A percentile compares a stretch with the other conserved stretches of the same genome.
Evolutionary conservation across 2,113 vertebrate species (phyloP).

Genomic region (Cynopterus brachyotis): DNA sequence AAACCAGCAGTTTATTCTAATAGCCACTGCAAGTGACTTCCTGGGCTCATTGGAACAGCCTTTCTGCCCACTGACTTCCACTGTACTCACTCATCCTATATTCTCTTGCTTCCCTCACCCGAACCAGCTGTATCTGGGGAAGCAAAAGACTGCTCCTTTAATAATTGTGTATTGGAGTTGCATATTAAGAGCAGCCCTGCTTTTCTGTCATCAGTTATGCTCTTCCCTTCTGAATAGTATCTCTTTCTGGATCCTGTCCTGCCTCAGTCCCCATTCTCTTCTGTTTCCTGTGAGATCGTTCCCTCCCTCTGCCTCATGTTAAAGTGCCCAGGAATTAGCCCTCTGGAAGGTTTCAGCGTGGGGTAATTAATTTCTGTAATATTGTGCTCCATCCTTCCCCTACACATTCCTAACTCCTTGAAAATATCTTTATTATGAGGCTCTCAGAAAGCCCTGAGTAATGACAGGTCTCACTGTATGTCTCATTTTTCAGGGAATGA

Average conservation of each 20-base stretch:
- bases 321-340: not conserved
- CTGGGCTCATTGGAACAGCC: not conserved
- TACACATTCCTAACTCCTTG: not conserved
- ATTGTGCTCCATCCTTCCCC: not conserved
- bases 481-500: not conserved
- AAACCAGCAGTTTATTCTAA: not conserved
- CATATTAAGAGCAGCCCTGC: not conserved
- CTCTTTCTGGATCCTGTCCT: not conserved
- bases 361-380: slow-evolving; percentile 32
- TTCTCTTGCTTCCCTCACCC: not conserved
- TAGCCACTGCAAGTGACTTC: not conserved
- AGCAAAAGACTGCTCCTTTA: not conserved
- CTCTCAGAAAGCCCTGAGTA: not conserved
- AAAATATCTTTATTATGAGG: not conserved
- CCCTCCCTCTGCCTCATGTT: not conserved
- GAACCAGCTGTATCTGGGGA: not conserved
- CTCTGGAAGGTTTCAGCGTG: not conserved
- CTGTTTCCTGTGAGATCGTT: not conserved
- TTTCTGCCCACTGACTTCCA: not conserved
- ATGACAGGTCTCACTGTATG: not conserved
- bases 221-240: not conserved
- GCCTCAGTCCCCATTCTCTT: not conserved
- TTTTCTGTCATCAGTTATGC: not conserved
- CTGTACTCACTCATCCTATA: not conserved
- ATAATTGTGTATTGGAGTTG: not conserved